Percentiles rank a stretch among this genome's conserved stretches.
Conservation (phyloP, 2,888 invertebrate species). For the Andrena trimmerana region DNA sequence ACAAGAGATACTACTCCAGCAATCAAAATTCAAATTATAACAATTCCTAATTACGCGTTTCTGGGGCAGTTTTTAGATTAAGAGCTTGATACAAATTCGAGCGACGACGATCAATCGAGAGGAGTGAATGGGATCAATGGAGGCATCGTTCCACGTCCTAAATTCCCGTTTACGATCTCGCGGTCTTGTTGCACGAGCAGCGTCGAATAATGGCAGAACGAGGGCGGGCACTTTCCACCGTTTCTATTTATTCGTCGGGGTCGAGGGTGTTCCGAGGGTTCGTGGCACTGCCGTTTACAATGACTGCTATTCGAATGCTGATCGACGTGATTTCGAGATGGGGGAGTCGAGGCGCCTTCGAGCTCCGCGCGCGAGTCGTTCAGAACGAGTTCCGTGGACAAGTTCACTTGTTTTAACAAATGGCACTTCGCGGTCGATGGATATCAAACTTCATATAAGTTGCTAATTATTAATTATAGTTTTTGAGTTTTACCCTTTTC, state of each 20-base stretch:
- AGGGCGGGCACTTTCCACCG: slow-evolving; percentile 37
- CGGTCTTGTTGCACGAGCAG: slow-evolving; percentile 1
- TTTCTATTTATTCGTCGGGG: slow-evolving; percentile 42
- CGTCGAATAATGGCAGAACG: slow-evolving; percentile 23
- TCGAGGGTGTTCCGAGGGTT: slow-evolving; percentile 43
- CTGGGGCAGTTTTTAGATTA: too few species aligned
- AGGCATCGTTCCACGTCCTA: neutral
- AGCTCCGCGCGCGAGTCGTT: slow-evolving; percentile 15
- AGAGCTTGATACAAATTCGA: neutral
- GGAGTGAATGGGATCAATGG: neutral
- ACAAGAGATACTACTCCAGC: too few species aligned
- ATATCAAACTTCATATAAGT: too few species aligned
- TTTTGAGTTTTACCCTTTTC: too few species aligned
- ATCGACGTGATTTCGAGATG: slow-evolving; percentile 38
- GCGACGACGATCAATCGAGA: neutral
- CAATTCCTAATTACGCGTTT: too few species aligned
- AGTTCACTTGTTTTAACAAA: too few species aligned
- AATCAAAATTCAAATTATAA: too few species aligned
- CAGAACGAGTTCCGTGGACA: neutral
- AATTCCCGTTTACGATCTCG: slow-evolving; percentile 11
- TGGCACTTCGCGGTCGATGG: too few species aligned
- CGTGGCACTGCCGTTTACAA: slow-evolving; percentile 36
- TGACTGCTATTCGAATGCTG: slow-evolving; percentile 23
- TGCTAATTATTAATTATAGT: too few species aligned
- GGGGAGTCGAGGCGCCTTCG: slow-evolving; percentile 33